phyloP scores from a whole-genome alignment of 2,888 invertebrate genomes.

The Frankliniella intonsa region DNA sequence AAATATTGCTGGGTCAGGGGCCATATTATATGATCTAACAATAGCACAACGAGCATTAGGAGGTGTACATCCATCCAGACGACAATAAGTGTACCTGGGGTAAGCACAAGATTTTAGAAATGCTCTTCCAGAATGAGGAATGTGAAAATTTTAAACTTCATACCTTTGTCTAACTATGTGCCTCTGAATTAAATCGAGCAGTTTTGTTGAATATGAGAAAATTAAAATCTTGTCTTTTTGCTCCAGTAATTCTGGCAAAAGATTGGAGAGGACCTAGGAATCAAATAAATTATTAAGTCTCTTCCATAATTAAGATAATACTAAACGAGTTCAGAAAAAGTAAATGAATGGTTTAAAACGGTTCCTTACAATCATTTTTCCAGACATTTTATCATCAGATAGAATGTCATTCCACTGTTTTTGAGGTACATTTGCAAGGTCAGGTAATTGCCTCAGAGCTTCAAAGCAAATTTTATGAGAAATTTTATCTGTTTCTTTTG shows the following conservation, averaged over 20 bases:
- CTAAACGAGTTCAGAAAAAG: background rate
- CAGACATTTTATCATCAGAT: background rate
- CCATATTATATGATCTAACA: background rate
- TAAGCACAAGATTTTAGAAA: background rate
- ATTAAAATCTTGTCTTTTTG: background rate
- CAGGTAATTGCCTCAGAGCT: background rate
- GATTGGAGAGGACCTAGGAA: background rate
- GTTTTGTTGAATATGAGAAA: background rate
- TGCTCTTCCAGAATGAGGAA: background rate
- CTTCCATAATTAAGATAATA: too few relatives aligned
- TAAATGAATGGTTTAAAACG: background rate
- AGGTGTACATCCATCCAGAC: background rate
- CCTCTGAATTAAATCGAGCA: background rate
- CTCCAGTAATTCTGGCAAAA: background rate
- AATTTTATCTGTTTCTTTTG: background rate
- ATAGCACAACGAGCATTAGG: background rate
- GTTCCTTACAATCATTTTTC: background rate
- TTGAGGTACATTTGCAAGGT: background rate
- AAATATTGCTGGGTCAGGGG: background rate
- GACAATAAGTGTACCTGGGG: background rate
- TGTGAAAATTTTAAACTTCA: background rate
- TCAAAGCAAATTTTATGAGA: background rate
- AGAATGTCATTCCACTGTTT: background rate
- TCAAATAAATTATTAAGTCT: background rate
- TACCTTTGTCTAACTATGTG: background rate